These are phyloP conservation scores for Aplysina aerophoba DNA, from an alignment of 37 sponge, comb jelly and placozoan species.

Conservation along the genomic window DNA sequence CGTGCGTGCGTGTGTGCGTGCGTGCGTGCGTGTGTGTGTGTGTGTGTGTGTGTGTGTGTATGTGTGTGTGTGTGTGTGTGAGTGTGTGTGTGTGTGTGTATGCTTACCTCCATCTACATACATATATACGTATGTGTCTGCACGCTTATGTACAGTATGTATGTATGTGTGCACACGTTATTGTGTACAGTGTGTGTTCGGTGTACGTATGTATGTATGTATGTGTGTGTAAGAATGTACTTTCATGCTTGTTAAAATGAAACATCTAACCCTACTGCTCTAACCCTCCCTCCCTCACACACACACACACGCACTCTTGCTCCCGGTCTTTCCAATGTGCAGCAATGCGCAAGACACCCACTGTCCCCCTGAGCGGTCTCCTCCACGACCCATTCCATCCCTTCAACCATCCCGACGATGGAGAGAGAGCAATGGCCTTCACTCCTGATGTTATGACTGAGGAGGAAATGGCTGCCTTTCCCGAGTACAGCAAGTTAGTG, in stretches of 20 bases:
- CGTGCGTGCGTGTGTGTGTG: constrained; percentile 28
- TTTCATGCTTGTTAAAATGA: neutral
- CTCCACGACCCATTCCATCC: constrained; percentile 69
- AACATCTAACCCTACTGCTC: neutral
- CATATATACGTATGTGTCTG: neutral
- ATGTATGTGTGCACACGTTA: neutral
- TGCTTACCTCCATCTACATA: neutral
- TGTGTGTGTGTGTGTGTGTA: constrained; percentile 40
- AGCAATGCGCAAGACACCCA: neutral
- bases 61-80: constrained; percentile 5
- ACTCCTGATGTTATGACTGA: constrained; percentile 86
- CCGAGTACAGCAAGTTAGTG: constrained; percentile 62
- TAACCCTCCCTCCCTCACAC: neutral
- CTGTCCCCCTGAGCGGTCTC: constrained; percentile 27
- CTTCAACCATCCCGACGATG: constrained; percentile 86
- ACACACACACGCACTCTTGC: neutral
- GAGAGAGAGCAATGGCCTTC: constrained; percentile 83
- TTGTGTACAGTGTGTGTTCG: no score
- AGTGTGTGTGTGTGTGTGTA: neutral
- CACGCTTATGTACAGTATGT: neutral
- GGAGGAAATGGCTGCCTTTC: constrained; percentile 75
- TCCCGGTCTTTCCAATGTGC: neutral
- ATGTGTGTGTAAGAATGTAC: neutral
- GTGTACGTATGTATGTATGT: neutral
- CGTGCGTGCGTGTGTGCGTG: constrained; percentile 29